Evolutionary conservation across 2,797 vertebrate species (phyloP).

Genomic region (Crypturellus tataupa): DNA sequence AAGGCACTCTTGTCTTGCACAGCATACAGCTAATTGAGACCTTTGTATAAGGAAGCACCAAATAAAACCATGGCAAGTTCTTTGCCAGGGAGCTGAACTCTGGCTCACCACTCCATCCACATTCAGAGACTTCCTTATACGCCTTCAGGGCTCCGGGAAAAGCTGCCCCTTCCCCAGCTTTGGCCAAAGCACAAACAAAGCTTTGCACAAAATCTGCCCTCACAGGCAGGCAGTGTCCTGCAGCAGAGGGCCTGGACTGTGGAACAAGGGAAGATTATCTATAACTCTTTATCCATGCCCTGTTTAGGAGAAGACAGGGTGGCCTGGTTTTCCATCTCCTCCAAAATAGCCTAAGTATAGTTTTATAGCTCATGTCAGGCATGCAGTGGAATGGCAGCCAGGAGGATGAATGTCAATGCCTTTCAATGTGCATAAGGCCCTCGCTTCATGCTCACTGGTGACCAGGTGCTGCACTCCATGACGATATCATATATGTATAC

Average conservation of each 20-base stretch:
- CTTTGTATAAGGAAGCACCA: conserved; percentile 24
- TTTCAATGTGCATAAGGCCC: neutral
- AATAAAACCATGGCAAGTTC: neutral
- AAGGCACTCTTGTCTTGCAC: conserved; percentile 49
- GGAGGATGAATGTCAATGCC: neutral
- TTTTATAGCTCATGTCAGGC: neutral
- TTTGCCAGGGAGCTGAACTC: conserved; percentile 9
- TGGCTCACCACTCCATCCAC: neutral
- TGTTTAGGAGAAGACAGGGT: neutral
- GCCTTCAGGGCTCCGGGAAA: neutral
- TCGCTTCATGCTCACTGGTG: neutral
- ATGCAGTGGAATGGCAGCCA: neutral
- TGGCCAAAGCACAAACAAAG: neutral
- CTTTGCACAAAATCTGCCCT: neutral
- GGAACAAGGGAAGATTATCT: conserved; percentile 17
- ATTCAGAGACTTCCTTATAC: neutral
- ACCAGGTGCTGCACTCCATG: neutral
- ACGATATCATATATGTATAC: fast-evolving
- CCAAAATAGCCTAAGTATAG: neutral
- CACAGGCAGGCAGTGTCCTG: neutral
- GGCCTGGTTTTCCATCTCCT: neutral
- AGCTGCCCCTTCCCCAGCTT: neutral
- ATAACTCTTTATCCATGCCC: neutral
- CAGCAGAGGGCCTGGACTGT: neutral
- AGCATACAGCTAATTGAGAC: conserved; percentile 14